Percentiles rank a stretch among this genome's conserved stretches.
phyloP scores from a whole-genome alignment of 2,888 invertebrate genomes.

The Temnothorax unifasciatus region DNA sequence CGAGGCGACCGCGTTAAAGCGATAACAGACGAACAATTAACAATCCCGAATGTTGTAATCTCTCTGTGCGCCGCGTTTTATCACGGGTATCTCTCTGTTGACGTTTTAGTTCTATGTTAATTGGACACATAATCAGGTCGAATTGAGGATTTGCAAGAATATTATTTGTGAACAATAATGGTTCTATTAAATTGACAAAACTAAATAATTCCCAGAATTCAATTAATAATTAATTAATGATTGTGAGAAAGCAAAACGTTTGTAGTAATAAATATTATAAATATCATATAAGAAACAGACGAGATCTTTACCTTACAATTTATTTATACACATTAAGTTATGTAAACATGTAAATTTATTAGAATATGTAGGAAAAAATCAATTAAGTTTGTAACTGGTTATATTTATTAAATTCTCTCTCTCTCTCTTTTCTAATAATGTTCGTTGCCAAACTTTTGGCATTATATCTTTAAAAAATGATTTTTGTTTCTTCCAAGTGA shows the following conservation, averaged over 20 bases:
- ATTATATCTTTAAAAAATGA: background rate
- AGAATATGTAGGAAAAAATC: background rate
- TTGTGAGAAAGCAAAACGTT: background rate
- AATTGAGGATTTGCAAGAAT: conserved; percentile 16
- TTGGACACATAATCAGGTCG: conserved; percentile 4
- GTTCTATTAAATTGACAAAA: background rate
- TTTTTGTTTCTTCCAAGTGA: background rate
- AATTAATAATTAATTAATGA: background rate
- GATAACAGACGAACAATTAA: conserved; percentile 39
- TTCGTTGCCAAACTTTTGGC: background rate
- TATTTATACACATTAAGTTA: background rate
- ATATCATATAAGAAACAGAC: background rate
- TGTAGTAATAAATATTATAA: background rate
- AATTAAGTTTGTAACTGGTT: background rate
- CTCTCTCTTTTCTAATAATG: background rate
- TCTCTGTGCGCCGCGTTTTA: conserved; percentile 23
- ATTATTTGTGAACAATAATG: background rate
- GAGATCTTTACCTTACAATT: background rate
- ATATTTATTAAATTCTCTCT: background rate
- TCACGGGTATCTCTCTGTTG: conserved; percentile 3
- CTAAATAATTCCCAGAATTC: background rate
- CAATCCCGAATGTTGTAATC: conserved; percentile 27
- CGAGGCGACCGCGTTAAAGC: background rate
- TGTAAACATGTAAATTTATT: background rate
- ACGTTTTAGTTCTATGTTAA: conserved; percentile 36